Evolutionary conservation across 2,888 invertebrate genomes (phyloP), one percentile per base, ranked within the genome.

Genomic region (Drosophila robusta): DNA sequence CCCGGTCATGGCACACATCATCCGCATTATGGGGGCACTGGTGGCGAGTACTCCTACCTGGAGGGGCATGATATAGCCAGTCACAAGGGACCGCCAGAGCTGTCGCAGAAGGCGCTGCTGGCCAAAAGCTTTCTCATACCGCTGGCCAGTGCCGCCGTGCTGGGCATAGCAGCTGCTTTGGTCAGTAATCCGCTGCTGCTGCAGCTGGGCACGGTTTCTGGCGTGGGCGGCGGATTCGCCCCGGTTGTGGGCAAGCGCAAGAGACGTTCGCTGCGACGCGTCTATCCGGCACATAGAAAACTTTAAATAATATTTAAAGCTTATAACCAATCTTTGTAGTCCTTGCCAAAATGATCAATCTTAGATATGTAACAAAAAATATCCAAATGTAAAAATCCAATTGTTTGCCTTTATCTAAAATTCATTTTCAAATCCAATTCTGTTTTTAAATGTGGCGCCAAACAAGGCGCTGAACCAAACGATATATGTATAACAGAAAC

Each of bases 121-220:
- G 91, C 92, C 26, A 95, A 95, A 92, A 93, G 95, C 44, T 91
- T 95, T 39, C 91, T 96, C 50, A 94, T 95, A 90, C 96, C 96
- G 0, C 91, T 97, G 73, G 96, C 96, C 39, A 96, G 96, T 22
- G 94, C 96, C 45, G 96, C 96, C 0, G 93, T 97, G n/a, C 92
- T 96, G 49, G 96, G 96, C 38, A 96, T 96, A 32, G 96, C 96
- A 1, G 96, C 96, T 22, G 95, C 96, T 14, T 93, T 96, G 63
- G 95, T 96, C 56, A 94, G 94, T 77, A 96, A 96, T 92, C 97
- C 97, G 4, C 93, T 96, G 54, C 93, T 97, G 12, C 91, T 97
- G 38, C 96, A 96, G 90, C 93, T 97, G 44, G 96, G 96, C 26
- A 95, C 96, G 0, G 93, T 96, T 8, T 94, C 95, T 14, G 96